Conservation (phyloP, 2,888 invertebrate species). For the Eupithecia dodoneata region DNA sequence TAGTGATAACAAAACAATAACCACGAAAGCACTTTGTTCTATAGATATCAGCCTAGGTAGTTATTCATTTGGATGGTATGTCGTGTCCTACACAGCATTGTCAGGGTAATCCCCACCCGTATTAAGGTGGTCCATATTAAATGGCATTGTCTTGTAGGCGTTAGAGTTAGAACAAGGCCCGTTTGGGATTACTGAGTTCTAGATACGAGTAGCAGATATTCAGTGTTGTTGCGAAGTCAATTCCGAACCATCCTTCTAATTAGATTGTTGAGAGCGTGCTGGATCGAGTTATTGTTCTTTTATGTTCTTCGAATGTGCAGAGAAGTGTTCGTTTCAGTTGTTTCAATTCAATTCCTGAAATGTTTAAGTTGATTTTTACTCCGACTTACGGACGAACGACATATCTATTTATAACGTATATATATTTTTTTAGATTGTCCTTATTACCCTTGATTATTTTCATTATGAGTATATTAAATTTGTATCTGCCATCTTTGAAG, state of each 20-base stretch:
- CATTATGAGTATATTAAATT: too few species aligned
- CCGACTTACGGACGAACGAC: too few species aligned
- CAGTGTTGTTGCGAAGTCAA: constrained; percentile 2
- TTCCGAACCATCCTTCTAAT: background rate
- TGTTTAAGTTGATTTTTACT: background rate
- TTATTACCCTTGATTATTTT: too few species aligned
- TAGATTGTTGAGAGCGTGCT: background rate
- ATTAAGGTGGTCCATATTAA: constrained; percentile 28
- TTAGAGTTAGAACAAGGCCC: constrained; percentile 11
- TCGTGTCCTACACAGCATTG: background rate
- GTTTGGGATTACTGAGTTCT: constrained; percentile 16
- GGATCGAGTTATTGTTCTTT: background rate
- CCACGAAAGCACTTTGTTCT: background rate
- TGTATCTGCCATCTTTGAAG: too few species aligned
- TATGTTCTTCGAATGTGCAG: background rate
- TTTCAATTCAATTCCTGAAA: background rate
- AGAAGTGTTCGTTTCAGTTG: background rate
- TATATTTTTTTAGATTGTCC: too few species aligned
- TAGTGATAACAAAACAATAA: background rate
- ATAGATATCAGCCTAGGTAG: background rate
- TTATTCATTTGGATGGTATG: background rate
- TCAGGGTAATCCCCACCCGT: constrained; percentile 7
- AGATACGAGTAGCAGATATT: background rate
- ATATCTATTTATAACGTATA: too few species aligned
- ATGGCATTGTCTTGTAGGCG: constrained; percentile 21